Evolutionary conservation across 2,888 invertebrate genomes (phyloP).

Genomic region (Belgica antarctica): DNA sequence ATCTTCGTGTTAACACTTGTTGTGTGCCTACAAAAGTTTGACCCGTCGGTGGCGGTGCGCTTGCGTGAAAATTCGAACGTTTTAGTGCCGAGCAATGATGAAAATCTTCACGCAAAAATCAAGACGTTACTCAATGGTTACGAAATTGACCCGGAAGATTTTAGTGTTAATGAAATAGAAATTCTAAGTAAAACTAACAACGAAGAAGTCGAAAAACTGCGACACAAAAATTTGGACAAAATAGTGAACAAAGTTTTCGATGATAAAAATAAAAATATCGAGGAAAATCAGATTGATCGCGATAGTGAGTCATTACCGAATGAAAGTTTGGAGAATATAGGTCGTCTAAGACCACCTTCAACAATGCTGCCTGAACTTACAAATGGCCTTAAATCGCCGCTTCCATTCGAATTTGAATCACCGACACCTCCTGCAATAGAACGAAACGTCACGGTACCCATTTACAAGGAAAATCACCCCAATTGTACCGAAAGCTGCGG

Average conservation of each 20-base stretch:
- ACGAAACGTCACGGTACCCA: too few species aligned
- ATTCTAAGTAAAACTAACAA: neutral
- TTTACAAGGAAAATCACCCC: too few species aligned
- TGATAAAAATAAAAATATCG: neutral
- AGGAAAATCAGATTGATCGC: neutral
- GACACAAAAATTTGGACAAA: neutral
- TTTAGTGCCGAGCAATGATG: conserved; percentile 35
- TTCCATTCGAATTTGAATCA: too few species aligned
- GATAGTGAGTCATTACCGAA: too few species aligned
- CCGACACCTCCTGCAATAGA: too few species aligned
- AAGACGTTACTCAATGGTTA: conserved; percentile 3
- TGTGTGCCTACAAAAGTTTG: neutral
- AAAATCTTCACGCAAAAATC: neutral
- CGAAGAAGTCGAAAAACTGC: neutral
- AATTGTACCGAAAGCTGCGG: too few species aligned
- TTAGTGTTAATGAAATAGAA: conserved; percentile 5
- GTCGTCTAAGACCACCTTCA: too few species aligned
- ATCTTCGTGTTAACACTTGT: neutral
- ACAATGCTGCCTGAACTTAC: too few species aligned
- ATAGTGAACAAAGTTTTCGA: conserved; percentile 3
- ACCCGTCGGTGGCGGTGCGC: neutral
- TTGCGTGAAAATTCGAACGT: conserved; percentile 28
- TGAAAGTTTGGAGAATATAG: too few species aligned
- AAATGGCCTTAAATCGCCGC: too few species aligned
- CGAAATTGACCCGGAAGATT: conserved; percentile 10